Evolutionary conservation across 2,113 vertebrate genomes (phyloP).

Genomic region (Cinclus cinclus): DNA sequence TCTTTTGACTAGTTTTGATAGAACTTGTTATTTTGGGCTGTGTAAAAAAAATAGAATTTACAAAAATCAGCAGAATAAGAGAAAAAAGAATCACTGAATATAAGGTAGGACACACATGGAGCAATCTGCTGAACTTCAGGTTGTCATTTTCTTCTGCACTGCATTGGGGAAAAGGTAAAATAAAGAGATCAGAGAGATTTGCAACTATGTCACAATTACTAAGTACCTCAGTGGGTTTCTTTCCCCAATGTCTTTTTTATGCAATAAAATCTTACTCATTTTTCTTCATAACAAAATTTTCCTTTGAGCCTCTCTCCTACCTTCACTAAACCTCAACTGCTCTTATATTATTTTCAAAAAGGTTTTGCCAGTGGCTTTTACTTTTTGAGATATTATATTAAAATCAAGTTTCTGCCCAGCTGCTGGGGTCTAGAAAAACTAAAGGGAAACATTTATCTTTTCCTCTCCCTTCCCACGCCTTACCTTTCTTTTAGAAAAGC

Average conservation of each 20-base stretch:
- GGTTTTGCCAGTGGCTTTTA: background rate
- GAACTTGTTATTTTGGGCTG: background rate
- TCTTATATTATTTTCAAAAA: background rate
- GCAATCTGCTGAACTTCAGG: background rate
- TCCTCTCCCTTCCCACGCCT: background rate
- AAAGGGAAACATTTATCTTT: background rate
- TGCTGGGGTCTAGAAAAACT: background rate
- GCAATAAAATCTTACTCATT: background rate
- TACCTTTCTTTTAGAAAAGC: background rate
- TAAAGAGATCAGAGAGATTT: background rate
- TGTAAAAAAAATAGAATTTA: background rate
- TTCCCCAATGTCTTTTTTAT: background rate
- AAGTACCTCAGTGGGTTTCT: background rate
- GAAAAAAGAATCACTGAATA: background rate
- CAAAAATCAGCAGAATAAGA: background rate
- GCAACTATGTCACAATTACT: background rate
- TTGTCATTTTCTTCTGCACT: background rate
- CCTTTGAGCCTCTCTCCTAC: background rate
- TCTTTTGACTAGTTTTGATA: background rate
- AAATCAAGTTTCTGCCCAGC: background rate
- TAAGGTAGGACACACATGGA: background rate
- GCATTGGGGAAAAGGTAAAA: background rate
- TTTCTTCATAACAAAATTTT: background rate
- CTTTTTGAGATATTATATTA: background rate
- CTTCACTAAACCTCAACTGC: background rate